Base-by-base conservation (phyloP, 2,888 invertebrate genomes). In the Coelopa pilipes region DNA sequence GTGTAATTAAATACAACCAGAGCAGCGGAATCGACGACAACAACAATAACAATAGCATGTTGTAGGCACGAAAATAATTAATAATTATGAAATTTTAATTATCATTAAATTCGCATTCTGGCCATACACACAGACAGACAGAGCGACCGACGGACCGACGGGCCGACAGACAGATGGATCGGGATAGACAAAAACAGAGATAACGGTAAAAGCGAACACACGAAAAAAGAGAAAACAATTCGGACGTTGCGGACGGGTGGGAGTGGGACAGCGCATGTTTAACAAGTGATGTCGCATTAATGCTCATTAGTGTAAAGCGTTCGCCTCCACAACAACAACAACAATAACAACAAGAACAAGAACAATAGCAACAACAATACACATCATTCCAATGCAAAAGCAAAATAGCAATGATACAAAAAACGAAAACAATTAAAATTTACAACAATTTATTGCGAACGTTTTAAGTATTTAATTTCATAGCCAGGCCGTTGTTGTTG, bases 31-130 rank as follows among this genome's bases (percentile, higher is more conserved):
- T 45, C 21, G 67, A 72, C 59, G 34, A 50, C 49, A 59, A n/a
- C 17, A 72, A 72, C 15, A 15, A 72, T 19, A 63, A 72, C 13
- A 45, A 13, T n/a, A 47, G 46, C 60, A 49, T n/a, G 34, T 34
- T 1, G 53, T 49, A 45, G 57, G 12, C 47, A 60, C 45, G 60
- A 46, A 68, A 72, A 72, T 76, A 76, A 76, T 76, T 72, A 76
- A 65, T 70, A 74, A 74, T 76, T 76, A 76, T 76, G 66, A 72
- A 76, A 76, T 67, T 76, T 76, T 72, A 70, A 74, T 76, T 59
- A 76, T 74, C 70, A 74, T 76, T 69, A 74, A 82, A 83, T 81
- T 77, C 77, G 76, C 75, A 78, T 70, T 80, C 1, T 24, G 34
- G 34, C n/a, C n/a, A n/a, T n/a, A 34, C 34, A 34, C 4, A 34